Base-by-base conservation (phyloP, 2,113 vertebrate genomes). In the Stegastes partitus region DNA sequence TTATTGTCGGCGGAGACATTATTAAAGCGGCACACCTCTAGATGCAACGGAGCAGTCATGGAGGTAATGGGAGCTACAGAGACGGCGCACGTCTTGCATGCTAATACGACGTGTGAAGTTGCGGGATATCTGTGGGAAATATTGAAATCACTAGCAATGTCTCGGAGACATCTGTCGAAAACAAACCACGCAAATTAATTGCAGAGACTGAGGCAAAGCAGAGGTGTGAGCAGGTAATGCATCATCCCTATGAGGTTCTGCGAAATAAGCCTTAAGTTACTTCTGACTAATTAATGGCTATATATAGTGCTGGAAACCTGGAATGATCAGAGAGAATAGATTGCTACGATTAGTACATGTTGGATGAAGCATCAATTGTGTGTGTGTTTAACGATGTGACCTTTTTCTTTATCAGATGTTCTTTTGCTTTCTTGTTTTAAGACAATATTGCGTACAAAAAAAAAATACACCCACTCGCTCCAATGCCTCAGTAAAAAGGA, bases 131-230 rank as follows among this genome's bases (percentile, higher is more conserved):
- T 76, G 56, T 64, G 66, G 81, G 82, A 85, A 77, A 83, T 68
- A 85, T 31, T 80, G 49, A 83, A 83, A 82, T 79, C 75, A 57
- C 31, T 0, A 1, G 67, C 62, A 81, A 69, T 56, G 67, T 86
- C 77, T 82, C 5, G 0, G 74, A 77, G 69, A 85, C 73, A 56
- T 59, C 11, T 16, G 37, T 71, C 75, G 81, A 84, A 89, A 90
- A 92, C 87, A 92, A 78, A 79, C 74, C 56, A 34, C 54, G 21
- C 56, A 74, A 77, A 90, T 85, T 49, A 81, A 85, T 73, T 65
- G 74, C 62, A 28, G 19, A 26, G 51, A 45, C 49, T 49, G 64
- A 76, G 68, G 59, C 21, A 50, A 51, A 39, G 66, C 45, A 58
- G 68, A 87, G 44, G 81, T 73, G 68, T 56, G 73, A 85, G 72